Evolutionary conservation across 2,113 vertebrate species (phyloP), one percentile per base, ranked within the genome.

Genomic region (Hepsetus odoe): DNA sequence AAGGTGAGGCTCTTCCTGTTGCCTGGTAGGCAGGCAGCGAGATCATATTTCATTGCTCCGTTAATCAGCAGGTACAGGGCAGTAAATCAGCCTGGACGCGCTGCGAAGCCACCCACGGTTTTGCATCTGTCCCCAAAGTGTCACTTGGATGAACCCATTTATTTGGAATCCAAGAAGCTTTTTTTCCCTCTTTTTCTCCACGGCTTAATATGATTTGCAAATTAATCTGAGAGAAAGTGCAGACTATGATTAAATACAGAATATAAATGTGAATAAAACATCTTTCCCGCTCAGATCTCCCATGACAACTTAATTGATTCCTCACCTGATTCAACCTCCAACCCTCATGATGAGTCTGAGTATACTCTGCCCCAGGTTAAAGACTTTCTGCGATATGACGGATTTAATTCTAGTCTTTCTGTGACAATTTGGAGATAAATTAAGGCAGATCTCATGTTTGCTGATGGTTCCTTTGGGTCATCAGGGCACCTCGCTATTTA

Each of bases 1-100:
- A 73, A 76, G 65, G 68, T 67, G 9, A 72, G n/a, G 55, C 7
- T 66, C 69, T 53, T 74, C 77, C 74, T 74, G 55, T 38, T 20
- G 32, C 40, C 68, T 6, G 35, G 13, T 42, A 59, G 69, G 53
- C 32, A 49, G 58, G 49, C 5, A 65, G 78, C 72, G 66, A 79
- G 56, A 62, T 85, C 62, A 84, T 80, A 82, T 82, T 86, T 84
- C 74, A 82, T 82, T 66, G 80, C 80, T 77, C 71, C 68, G 79
- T 83, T 77, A 79, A 84, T 86, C 77, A 82, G 80, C 32, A 32
- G 38, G 67, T 42, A 76, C 67, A 4, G 22, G 26, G 42, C 59
- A 38, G 53, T 80, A 85, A 83, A 85, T 83, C 74, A 75, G 53
- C 10, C 64, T 33, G n/a, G 26, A 44, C 44, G 65, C 55, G 59